Evolutionary conservation across 2,888 invertebrate genomes (phyloP).

Genomic region (Pantelozetes paolii): DNA sequence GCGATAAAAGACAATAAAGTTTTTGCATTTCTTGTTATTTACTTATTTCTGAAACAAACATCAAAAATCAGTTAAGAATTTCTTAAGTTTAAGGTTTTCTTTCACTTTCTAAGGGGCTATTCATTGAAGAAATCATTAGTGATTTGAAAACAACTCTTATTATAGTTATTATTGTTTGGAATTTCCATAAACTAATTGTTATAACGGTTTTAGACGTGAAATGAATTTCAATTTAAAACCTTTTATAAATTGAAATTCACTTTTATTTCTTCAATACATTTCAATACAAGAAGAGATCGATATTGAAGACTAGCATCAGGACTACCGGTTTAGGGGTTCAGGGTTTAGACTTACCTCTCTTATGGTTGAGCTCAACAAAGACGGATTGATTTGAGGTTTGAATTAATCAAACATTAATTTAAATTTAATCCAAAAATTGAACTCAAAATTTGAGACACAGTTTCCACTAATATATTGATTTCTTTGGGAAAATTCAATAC

Average conservation of each 20-base stretch:
- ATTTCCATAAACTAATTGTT: not conserved
- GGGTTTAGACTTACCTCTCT: too few species aligned
- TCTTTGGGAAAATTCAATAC: not conserved
- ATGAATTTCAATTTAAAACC: not conserved
- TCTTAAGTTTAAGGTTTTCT: conserved; percentile 11
- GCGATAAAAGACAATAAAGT: conserved; percentile 9
- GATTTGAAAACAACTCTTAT: too few species aligned
- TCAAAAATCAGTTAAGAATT: not conserved
- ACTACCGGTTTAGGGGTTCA: too few species aligned
- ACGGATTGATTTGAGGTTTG: too few species aligned
- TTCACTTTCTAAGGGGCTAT: not conserved
- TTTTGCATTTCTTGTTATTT: conserved; percentile 15
- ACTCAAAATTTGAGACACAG: not conserved
- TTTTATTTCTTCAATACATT: too few species aligned
- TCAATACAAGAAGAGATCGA: too few species aligned
- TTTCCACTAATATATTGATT: not conserved
- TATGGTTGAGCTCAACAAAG: too few species aligned
- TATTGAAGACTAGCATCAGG: too few species aligned
- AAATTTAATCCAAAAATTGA: not conserved
- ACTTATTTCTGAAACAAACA: not conserved
- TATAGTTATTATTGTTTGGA: too few species aligned
- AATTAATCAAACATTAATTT: too few species aligned
- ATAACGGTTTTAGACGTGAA: not conserved
- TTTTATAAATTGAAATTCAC: too few species aligned
- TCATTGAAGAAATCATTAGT: too few species aligned